Evolutionary conservation across 1,140 invertebrate genomes (phyloP).

Genomic region (Reticulitermes speratus): DNA sequence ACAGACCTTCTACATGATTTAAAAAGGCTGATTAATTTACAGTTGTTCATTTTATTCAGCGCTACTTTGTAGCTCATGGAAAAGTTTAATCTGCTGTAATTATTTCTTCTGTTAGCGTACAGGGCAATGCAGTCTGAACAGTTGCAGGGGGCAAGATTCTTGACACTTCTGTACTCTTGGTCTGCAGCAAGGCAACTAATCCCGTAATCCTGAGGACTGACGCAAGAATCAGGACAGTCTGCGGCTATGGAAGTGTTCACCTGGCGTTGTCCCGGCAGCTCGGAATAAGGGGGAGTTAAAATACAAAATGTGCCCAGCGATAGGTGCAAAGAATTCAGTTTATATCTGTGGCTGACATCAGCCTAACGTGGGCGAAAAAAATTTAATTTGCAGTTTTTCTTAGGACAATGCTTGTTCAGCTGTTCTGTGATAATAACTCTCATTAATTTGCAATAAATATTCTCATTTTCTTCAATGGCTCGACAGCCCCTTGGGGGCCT

Average conservation of each 20-base stretch:
- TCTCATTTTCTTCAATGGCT: too few species aligned
- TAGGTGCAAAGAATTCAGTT: background rate
- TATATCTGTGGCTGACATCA: background rate
- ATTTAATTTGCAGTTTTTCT: background rate
- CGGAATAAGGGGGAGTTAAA: background rate
- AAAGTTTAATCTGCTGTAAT: too few species aligned
- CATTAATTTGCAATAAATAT: background rate
- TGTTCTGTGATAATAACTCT: background rate
- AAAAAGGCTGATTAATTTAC: too few species aligned
- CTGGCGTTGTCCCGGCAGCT: background rate
- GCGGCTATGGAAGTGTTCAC: background rate
- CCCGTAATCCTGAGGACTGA: background rate
- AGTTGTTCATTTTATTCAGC: too few species aligned
- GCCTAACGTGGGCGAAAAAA: background rate
- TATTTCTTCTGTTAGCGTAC: too few species aligned
- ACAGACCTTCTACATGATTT: too few species aligned
- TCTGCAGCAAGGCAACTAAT: background rate
- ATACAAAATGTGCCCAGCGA: background rate
- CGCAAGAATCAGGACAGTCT: background rate
- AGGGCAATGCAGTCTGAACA: too few species aligned
- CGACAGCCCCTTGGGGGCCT: too few species aligned
- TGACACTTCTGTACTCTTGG: background rate
- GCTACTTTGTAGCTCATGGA: too few species aligned
- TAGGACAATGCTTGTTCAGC: background rate
- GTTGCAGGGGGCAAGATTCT: background rate